phyloP scores from a whole-genome alignment of 2,888 invertebrate genomes.

The Mythimna pallens region DNA sequence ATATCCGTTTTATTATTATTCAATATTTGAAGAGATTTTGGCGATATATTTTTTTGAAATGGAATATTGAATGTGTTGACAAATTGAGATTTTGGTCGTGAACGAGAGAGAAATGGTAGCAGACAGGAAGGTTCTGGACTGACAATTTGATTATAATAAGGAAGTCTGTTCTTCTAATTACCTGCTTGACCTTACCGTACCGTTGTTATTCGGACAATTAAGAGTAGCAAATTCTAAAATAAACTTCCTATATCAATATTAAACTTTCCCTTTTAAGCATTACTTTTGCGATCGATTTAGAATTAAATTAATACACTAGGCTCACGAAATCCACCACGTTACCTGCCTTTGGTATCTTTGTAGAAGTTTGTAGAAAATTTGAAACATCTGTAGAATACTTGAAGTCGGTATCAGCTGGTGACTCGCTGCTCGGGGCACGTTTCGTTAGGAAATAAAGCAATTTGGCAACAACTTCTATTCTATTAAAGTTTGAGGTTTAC shows the following conservation, averaged over 20 bases:
- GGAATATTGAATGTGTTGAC: constrained; percentile 20
- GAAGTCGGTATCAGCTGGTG: constrained; percentile 14
- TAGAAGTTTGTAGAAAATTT: constrained; percentile 21
- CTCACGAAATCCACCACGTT: constrained; percentile 3
- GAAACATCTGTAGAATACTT: constrained; percentile 37
- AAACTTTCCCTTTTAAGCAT: background rate
- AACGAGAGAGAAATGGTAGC: background rate
- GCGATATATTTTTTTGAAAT: constrained; percentile 14
- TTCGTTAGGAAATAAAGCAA: constrained; percentile 42
- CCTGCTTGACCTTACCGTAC: background rate
- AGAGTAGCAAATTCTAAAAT: background rate
- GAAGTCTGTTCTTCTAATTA: background rate
- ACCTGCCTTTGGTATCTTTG: background rate
- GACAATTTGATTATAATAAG: background rate
- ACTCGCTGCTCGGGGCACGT: constrained; percentile 22
- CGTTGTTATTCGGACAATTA: background rate
- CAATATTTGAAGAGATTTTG: constrained; percentile 37
- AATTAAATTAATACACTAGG: constrained; percentile 10
- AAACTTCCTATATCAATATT: too few species aligned
- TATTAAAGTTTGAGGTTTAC: constrained; percentile 48
- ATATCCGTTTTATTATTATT: constrained; percentile 34
- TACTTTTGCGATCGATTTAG: background rate
- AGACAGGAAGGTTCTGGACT: background rate
- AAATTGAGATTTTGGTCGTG: background rate
- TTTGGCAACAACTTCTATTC: constrained; percentile 39